A percentile compares a stretch with the other conserved stretches of the same genome.
These are phyloP conservation scores for Epizoanthus ramosus DNA, from an alignment of 92 coral and sea anemone genomes.

Conservation along the genomic window DNA sequence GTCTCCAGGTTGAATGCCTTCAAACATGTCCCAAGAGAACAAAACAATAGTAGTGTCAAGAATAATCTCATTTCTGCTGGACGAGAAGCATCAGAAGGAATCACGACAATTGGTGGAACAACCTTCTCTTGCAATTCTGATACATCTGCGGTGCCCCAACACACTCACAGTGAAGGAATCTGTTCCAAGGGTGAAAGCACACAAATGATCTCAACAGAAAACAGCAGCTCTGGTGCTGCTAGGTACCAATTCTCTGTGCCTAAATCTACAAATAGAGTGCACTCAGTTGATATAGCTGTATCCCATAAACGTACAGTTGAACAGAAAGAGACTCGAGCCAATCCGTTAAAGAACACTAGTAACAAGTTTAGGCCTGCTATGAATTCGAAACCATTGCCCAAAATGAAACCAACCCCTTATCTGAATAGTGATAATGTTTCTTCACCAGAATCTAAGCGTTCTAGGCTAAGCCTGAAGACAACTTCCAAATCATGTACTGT, in stretches of 20 bases:
- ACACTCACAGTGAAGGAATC: neutral
- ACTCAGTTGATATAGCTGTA: neutral
- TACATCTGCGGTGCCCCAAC: neutral
- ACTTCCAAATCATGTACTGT: neutral
- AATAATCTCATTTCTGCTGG: neutral
- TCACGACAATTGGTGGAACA: neutral
- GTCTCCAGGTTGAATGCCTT: constrained; percentile 57
- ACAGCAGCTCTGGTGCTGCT: neutral
- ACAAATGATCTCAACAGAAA: constrained; percentile 19
- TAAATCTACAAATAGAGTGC: neutral
- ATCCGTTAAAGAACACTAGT: too few relatives aligned
- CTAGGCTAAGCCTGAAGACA: constrained; percentile 1
- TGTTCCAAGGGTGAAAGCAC: constrained; percentile 22
- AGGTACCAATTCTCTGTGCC: constrained; percentile 12
- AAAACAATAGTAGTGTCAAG: neutral
- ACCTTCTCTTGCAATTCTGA: neutral
- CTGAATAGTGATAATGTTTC: neutral
- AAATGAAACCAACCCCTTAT: neutral
- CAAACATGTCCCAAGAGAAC: constrained; percentile 36
- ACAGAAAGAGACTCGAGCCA: neutral
- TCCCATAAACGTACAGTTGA: neutral
- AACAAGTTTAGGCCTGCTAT: too few relatives aligned
- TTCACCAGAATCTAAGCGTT: constrained; percentile 8
- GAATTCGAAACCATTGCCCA: neutral
- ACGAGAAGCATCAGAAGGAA: neutral